Conservation (phyloP, 1,140 invertebrate genomes). For the Zaprionus nigranus region DNA sequence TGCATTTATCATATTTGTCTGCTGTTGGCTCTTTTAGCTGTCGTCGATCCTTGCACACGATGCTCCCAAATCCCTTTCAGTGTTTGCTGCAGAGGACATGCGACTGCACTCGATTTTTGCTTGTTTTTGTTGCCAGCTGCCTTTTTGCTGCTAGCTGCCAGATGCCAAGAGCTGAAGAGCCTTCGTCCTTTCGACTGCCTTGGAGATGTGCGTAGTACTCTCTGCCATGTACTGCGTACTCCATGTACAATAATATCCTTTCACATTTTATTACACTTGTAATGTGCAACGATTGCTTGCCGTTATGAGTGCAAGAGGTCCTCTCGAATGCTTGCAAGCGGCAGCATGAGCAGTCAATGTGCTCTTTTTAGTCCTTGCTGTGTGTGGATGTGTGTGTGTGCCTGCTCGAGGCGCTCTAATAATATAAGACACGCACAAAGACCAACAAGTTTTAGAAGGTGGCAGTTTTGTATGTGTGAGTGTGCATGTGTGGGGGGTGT, state of each 20-base stretch:
- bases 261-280: constrained; percentile 82
- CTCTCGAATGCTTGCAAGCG: constrained; percentile 19
- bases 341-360: constrained; percentile 50
- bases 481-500: constrained; percentile 18
- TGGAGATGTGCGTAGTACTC: constrained; percentile 22
- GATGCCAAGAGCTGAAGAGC: constrained; percentile 20
- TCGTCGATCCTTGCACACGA: constrained; percentile 8
- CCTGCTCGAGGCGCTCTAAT: constrained; percentile 66
- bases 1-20: constrained; percentile 13
- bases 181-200: neutral
- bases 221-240: constrained; percentile 5
- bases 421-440: constrained; percentile 58
- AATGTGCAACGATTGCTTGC: constrained; percentile 73
- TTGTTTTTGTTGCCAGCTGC: constrained; percentile 23
- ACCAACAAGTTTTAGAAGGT: constrained; percentile 30
- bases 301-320: constrained; percentile 27
- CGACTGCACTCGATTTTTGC: constrained; percentile 32
- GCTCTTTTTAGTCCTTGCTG: constrained; percentile 3
- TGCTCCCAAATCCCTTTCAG: neutral
- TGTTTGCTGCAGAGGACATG: constrained; percentile 1
- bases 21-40: constrained; percentile 26
- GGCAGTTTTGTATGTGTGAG: constrained; percentile 29
- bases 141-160: constrained; percentile 1
- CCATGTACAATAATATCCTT: constrained; percentile 72
- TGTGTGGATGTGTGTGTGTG: constrained; percentile 33